Conservation (phyloP, 1,140 invertebrate genomes). For the Drosophila micromelanica region DNA sequence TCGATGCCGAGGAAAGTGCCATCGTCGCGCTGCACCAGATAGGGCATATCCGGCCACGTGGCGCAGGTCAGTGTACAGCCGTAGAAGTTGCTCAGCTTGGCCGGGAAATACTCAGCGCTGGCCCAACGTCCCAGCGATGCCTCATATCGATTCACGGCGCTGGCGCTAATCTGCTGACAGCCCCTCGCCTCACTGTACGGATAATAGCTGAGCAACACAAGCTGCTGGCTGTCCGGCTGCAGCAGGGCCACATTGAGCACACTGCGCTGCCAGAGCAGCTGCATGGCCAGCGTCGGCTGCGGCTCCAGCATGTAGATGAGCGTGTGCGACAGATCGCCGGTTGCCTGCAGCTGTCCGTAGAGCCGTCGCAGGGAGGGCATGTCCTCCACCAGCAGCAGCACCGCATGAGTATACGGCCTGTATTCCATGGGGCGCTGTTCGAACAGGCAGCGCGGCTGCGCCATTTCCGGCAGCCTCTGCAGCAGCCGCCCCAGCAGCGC, state of each 20-base stretch:
- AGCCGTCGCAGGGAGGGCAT: slow-evolving; percentile 34
- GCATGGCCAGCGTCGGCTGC: slow-evolving; percentile 26
- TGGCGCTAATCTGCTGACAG: slow-evolving; percentile 45
- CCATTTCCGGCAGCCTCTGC: not conserved
- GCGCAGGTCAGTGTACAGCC: slow-evolving; percentile 71
- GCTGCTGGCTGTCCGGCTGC: not conserved
- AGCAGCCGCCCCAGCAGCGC: slow-evolving; percentile 38
- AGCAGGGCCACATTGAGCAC: slow-evolving; percentile 59
- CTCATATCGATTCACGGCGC: slow-evolving; percentile 52
- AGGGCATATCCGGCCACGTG: slow-evolving; percentile 80
- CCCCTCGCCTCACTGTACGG: slow-evolving; percentile 41
- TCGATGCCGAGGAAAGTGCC: slow-evolving; percentile 66
- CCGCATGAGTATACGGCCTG: slow-evolving; percentile 52
- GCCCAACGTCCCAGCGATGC: slow-evolving; percentile 6
- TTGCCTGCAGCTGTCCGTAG: slow-evolving; percentile 42
- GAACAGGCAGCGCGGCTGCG: slow-evolving; percentile 24
- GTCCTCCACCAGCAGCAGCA: slow-evolving; percentile 57
- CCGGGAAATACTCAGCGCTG: slow-evolving; percentile 39
- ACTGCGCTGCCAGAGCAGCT: slow-evolving; percentile 60
- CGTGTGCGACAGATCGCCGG: slow-evolving; percentile 59
- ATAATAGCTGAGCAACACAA: slow-evolving; percentile 58
- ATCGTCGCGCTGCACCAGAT: slow-evolving; percentile 46
- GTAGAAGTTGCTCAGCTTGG: slow-evolving; percentile 63
- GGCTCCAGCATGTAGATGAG: slow-evolving; percentile 60
- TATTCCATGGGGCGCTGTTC: slow-evolving; percentile 39